Evolutionary conservation across 1,140 invertebrate species (phyloP).

Genomic region (Psilanteris sp.): DNA sequence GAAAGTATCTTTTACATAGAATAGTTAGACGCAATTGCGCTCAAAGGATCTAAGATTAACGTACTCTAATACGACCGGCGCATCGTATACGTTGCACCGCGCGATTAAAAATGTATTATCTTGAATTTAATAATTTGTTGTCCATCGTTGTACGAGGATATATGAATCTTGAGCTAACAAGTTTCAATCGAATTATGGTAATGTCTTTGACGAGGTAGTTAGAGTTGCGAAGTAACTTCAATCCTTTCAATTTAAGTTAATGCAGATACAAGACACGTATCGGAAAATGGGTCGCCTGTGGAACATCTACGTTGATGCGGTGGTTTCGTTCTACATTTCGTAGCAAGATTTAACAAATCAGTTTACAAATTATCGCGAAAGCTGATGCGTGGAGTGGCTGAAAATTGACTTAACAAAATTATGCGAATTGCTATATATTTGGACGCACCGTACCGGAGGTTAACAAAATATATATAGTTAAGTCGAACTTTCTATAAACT

Average conservation of each 20-base stretch:
- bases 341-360: constrained; percentile 12
- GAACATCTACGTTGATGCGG: not conserved
- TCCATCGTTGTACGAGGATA: constrained; percentile 39
- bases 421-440: no score
- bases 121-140: constrained; percentile 35
- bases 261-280: constrained; percentile 36
- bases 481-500: no score
- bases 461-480: no score
- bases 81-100: constrained; percentile 15
- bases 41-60: constrained; percentile 18
- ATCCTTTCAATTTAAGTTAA: constrained; percentile 47
- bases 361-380: constrained; percentile 19
- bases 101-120: not conserved
- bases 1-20: constrained; percentile 17
- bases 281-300: constrained; percentile 24
- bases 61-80: constrained; percentile 30
- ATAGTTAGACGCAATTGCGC: constrained; percentile 20
- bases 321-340: constrained; percentile 8
- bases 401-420: no score
- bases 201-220: constrained; percentile 39
- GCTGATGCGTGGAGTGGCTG: no score
- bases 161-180: constrained; percentile 22
- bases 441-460: no score
- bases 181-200: constrained; percentile 50
- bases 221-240: constrained; percentile 27